Percentiles rank a stretch among this genome's conserved stretches.
phyloP scores from a whole-genome alignment of 2,888 invertebrate species.

The Trissolcus brochymenae region DNA sequence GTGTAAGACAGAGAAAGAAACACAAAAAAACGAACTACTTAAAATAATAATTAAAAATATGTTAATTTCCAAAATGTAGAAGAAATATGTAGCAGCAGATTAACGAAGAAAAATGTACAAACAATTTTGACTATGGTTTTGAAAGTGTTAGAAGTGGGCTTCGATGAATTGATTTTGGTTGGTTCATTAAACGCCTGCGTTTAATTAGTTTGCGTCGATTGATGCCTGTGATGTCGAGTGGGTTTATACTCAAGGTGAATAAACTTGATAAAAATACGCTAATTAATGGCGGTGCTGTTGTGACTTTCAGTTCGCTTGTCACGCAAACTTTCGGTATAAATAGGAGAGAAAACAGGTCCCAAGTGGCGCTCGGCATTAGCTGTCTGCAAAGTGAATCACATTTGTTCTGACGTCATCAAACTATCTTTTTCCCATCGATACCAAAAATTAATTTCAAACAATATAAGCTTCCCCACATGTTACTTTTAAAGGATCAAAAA shows the following conservation, averaged over 20 bases:
- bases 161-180: constrained; percentile 21
- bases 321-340: constrained; percentile 12
- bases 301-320: constrained; percentile 6
- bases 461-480: too few species aligned
- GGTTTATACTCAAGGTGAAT: constrained; percentile 43
- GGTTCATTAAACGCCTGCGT: constrained; percentile 27
- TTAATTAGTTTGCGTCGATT: constrained; percentile 35
- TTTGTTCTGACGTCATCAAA: too few species aligned
- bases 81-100: too few species aligned
- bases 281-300: constrained; percentile 14
- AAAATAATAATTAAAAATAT: too few species aligned
- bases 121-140: constrained; percentile 3
- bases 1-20: neutral
- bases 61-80: too few species aligned
- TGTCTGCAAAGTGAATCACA: too few species aligned
- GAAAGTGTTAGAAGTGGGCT: constrained; percentile 1
- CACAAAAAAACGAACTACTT: neutral
- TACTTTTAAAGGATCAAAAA: too few species aligned
- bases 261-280: constrained; percentile 31
- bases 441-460: too few species aligned
- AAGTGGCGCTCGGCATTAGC: too few species aligned
- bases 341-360: constrained; percentile 6
- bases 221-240: constrained; percentile 39
- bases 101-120: neutral
- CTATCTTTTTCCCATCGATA: too few species aligned